These are phyloP conservation scores for Pristis pectinata DNA, from an alignment of 2,797 vertebrate genomes.

Conservation along the genomic window DNA sequence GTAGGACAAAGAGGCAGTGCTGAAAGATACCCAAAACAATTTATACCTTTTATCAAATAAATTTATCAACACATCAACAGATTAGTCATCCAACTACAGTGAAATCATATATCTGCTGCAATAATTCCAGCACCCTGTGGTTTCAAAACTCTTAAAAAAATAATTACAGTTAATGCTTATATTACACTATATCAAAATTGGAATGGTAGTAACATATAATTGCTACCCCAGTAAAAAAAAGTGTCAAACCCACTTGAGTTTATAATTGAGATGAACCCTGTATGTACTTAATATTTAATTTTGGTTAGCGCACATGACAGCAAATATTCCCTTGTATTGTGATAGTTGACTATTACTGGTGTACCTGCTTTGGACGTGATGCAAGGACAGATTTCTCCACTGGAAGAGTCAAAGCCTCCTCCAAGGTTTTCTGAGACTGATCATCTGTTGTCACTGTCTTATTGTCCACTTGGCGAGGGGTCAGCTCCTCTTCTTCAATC, in stretches of 20 bases:
- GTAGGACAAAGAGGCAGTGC: background rate
- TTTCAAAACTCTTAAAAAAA: background rate
- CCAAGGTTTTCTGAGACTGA: constrained; percentile 59
- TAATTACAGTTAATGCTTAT: background rate
- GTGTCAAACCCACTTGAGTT: background rate
- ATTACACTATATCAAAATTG: background rate
- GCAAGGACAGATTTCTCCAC: background rate
- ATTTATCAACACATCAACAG: background rate
- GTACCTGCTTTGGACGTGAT: constrained; percentile 16
- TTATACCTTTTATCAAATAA: background rate
- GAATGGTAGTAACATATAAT: background rate
- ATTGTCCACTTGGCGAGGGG: constrained; percentile 70
- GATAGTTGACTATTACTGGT: background rate
- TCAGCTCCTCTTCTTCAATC: constrained; percentile 80
- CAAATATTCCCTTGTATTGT: background rate
- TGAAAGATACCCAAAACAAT: background rate
- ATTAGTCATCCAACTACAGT: background rate
- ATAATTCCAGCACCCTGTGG: background rate
- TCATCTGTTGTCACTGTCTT: constrained; percentile 64
- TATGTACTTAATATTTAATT: background rate
- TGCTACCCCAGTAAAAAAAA: background rate
- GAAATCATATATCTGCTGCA: background rate
- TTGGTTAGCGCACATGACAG: too few species aligned
- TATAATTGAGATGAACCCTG: background rate
- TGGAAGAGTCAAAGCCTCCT: constrained; percentile 24